phyloP scores from a whole-genome alignment of 2,113 vertebrate species.

The Dryoscopus gambensis region DNA sequence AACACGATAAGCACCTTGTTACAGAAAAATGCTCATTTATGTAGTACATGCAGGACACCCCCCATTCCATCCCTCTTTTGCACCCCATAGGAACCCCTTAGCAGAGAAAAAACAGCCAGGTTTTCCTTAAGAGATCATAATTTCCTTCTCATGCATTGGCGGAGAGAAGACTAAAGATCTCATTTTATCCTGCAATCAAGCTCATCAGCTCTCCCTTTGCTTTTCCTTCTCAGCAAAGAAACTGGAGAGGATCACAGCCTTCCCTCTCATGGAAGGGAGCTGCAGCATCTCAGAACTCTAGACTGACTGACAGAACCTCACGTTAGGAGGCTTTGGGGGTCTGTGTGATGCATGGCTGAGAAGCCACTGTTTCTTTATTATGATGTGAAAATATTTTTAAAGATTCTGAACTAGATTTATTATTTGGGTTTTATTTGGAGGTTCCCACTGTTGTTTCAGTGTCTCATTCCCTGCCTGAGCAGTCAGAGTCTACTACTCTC shows the following conservation, averaged over 20 bases:
- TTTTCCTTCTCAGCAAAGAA: background rate
- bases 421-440: background rate
- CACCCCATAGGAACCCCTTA: background rate
- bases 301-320: background rate
- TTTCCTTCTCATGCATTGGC: background rate
- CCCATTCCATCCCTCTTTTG: background rate
- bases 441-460: background rate
- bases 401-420: background rate
- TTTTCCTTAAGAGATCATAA: background rate
- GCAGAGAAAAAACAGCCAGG: background rate
- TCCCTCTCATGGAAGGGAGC: background rate
- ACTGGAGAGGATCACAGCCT: background rate
- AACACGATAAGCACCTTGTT: background rate
- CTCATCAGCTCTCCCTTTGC: background rate
- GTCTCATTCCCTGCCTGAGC: background rate
- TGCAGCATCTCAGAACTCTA: background rate
- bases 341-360: background rate
- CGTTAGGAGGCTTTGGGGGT: background rate
- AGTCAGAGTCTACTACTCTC: background rate
- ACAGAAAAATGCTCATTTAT: background rate
- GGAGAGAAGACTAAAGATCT: background rate
- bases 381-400: background rate
- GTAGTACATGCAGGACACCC: background rate
- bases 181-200: background rate
- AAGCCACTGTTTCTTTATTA: background rate